Evolutionary conservation across 2,113 vertebrate genomes (phyloP).

Genomic region (Tautogolabrus adspersus): DNA sequence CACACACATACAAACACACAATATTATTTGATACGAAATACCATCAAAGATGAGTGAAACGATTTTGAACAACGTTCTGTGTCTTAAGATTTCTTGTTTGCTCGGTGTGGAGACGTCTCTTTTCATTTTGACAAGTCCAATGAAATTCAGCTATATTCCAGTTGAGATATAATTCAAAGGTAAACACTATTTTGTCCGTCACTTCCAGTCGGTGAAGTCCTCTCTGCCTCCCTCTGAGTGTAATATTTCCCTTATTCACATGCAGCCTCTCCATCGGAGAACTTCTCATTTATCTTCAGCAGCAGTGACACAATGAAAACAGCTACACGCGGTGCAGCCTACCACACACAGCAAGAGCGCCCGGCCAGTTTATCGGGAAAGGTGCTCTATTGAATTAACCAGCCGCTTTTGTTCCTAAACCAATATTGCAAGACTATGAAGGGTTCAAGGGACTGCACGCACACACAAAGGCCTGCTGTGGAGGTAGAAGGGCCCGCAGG

Average conservation of each 20-base stretch:
- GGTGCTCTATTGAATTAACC: slow-evolving; percentile 76
- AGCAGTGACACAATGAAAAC: slow-evolving; percentile 69
- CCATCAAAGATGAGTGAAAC: too few relatives aligned
- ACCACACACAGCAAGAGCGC: slow-evolving; percentile 61
- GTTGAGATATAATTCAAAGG: slow-evolving; percentile 32
- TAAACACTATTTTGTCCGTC: slow-evolving; percentile 45
- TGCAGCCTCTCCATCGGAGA: slow-evolving; percentile 44
- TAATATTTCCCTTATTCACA: slow-evolving; percentile 35
- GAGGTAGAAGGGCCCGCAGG: slow-evolving; percentile 75
- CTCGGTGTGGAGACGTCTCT: too few relatives aligned
- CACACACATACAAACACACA: slow-evolving; percentile 11
- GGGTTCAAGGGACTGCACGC: slow-evolving; percentile 65
- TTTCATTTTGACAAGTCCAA: background rate
- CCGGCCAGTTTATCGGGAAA: slow-evolving; percentile 66
- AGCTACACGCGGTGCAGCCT: slow-evolving; percentile 56
- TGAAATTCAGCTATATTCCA: slow-evolving; percentile 8
- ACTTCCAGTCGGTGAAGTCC: slow-evolving; percentile 20
- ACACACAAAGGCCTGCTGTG: slow-evolving; percentile 67
- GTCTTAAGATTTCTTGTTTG: too few relatives aligned
- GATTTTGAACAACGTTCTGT: too few relatives aligned
- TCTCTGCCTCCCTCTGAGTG: slow-evolving; percentile 5
- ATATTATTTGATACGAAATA: too few relatives aligned
- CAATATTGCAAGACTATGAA: slow-evolving; percentile 69
- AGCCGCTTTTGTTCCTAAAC: slow-evolving; percentile 72
- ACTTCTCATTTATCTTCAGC: slow-evolving; percentile 59